Base-by-base conservation (phyloP, 1,140 invertebrate genomes). In the Anoplophora glabripennis region DNA sequence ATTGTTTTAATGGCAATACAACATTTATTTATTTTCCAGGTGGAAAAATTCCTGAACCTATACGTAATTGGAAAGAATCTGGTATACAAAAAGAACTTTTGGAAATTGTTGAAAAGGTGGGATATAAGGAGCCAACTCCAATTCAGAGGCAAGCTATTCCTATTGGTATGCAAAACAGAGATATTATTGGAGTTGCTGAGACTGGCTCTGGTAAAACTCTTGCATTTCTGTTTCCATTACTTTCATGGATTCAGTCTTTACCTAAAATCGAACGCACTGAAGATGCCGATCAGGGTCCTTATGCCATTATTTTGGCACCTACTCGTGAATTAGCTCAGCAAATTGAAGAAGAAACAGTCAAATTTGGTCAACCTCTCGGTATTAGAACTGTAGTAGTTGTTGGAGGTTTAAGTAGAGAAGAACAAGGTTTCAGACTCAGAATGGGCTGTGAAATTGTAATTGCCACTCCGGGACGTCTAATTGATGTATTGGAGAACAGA, bases 381-480 rank as follows among this genome's bases (percentile, higher is more conserved):
- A 97, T 99, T 45, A 84, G 94, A 53, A 98, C 96, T 28, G 96
- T 99, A 0, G 94, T 98, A 7, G 93, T 99, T 37, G 98, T 99
- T 61, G 98, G 98, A 76, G 97, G 97, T 78, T 57, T 99, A 1
- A 98, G 94, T 0, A 83, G 96, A 67, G 98, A 99, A 80, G 98
- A 99, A 64, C 98, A 99, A 83, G 97, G 96, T 58, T 98, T 99
- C 72, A 88, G 94, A 67, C 79, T 99, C 12, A 80, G 96, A 68
- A 86, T 98, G 78, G 98, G 98, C 42, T 99, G 97, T 78, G 97
- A 99, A 84, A 98, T 99, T 74, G 96, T 99, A n/a, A 99, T 99
- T 75, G 98, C 97, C 18, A 99, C 98, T 0, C 98, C 98, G 45
- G 98, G 98, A 82, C 92, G 98, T 86, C 83, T 99, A 7, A 97